A percentile compares a stretch with the other conserved stretches of the same genome.
These are phyloP conservation scores for Pomacea maculata DNA, from an alignment of 1,140 invertebrate genomes.

Conservation along the genomic window DNA sequence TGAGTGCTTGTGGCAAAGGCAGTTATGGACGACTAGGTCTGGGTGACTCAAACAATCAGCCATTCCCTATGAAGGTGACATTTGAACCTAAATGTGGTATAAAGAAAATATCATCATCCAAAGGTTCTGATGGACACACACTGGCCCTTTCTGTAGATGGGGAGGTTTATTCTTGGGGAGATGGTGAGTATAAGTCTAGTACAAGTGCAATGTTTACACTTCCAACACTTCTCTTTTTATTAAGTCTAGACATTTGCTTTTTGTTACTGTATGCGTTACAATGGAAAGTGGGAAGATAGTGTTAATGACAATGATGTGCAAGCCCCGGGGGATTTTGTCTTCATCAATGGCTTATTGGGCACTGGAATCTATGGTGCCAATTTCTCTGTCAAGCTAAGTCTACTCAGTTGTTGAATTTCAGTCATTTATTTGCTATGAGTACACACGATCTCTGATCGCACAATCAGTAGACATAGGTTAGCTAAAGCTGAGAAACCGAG, in stretches of 20 bases:
- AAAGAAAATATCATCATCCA: constrained; percentile 69
- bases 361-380: no score
- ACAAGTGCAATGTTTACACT: no score
- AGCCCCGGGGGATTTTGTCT: no score
- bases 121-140: constrained; percentile 86
- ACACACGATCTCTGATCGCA: no score
- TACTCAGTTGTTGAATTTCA: no score
- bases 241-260: not conserved
- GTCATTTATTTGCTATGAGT: no score
- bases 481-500: no score
- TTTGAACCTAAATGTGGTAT: constrained; percentile 64
- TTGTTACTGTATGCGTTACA: not conserved
- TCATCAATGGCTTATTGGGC: no score
- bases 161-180: constrained; percentile 95
- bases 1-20: constrained; percentile 73
- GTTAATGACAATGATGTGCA: not conserved
- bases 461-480: no score
- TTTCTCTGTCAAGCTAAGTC: no score
- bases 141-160: constrained; percentile 89
- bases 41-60: constrained; percentile 71
- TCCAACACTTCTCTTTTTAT: not conserved
- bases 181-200: constrained; percentile 70
- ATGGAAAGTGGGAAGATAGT: not conserved
- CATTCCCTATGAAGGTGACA: constrained; percentile 67
- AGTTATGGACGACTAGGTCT: constrained; percentile 71